A percentile compares a stretch with the other conserved stretches of the same genome.
Conservation (phyloP, 1,140 invertebrate species). For the Halictus rubicundus region DNA sequence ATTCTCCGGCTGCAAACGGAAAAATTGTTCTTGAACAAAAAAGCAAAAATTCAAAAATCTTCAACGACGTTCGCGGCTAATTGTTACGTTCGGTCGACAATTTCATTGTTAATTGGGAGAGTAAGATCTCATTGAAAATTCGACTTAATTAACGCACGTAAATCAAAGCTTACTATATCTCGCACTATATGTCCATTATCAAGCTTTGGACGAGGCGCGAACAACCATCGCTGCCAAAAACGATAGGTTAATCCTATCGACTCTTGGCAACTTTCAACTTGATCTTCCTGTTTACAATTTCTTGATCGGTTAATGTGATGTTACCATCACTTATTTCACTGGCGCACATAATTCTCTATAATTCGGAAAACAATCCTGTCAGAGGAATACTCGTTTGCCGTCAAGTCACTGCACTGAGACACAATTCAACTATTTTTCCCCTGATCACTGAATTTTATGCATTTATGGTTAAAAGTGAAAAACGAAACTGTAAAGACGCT, state of each 20-base stretch:
- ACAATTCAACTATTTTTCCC: no score
- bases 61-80: background rate
- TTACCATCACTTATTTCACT: background rate
- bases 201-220: background rate
- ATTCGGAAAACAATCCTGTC: no score
- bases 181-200: background rate
- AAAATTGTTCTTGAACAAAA: no score
- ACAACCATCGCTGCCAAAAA: background rate
- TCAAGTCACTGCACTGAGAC: no score
- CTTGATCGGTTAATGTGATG: background rate
- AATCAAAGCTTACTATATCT: background rate
- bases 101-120: background rate
- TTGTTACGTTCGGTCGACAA: background rate
- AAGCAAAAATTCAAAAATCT: no score
- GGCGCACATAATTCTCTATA: background rate
- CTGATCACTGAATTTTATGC: no score
- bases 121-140: no score
- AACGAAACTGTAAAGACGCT: no score
- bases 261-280: background rate
- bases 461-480: no score
- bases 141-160: no score
- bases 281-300: slow-evolving; percentile 1
- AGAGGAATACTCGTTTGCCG: no score
- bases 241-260: background rate
- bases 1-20: slow-evolving; percentile 92